These are phyloP conservation scores for Notarius lentiginosus DNA, from an alignment of 2,113 vertebrate genomes.

Conservation along the genomic window DNA sequence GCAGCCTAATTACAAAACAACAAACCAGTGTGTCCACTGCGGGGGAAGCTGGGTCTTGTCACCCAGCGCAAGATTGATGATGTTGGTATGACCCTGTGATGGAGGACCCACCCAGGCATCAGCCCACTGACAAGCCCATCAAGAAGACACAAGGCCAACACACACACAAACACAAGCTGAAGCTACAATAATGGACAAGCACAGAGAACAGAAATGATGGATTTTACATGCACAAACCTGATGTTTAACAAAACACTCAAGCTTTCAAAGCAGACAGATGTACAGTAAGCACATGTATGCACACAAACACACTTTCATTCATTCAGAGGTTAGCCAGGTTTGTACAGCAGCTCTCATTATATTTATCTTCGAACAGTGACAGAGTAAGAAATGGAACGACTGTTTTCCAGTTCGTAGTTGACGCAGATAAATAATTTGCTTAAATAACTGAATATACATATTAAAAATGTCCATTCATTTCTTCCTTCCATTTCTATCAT, in stretches of 20 bases:
- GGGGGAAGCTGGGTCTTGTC: constrained; percentile 69
- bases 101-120: constrained; percentile 73
- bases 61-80: constrained; percentile 78
- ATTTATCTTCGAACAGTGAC: not conserved
- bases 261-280: constrained; percentile 14
- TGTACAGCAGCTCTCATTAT: not conserved
- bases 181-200: constrained; percentile 27
- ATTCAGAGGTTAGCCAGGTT: not conserved
- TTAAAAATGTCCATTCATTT: too few relatives aligned
- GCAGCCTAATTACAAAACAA: constrained; percentile 83
- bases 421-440: not conserved
- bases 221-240: constrained; percentile 1
- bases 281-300: not conserved
- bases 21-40: constrained; percentile 75
- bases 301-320: not conserved
- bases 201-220: not conserved
- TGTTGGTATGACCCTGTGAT: constrained; percentile 80
- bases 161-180: constrained; percentile 27
- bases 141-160: constrained; percentile 50
- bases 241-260: constrained; percentile 11
- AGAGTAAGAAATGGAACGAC: not conserved
- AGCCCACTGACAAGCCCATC: constrained; percentile 68
- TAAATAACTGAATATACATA: too few relatives aligned
- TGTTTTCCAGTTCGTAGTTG: not conserved
- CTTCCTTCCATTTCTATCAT: too few relatives aligned